Base-by-base conservation (phyloP, 2,113 vertebrate species). In the Pteropus alecto region DNA sequence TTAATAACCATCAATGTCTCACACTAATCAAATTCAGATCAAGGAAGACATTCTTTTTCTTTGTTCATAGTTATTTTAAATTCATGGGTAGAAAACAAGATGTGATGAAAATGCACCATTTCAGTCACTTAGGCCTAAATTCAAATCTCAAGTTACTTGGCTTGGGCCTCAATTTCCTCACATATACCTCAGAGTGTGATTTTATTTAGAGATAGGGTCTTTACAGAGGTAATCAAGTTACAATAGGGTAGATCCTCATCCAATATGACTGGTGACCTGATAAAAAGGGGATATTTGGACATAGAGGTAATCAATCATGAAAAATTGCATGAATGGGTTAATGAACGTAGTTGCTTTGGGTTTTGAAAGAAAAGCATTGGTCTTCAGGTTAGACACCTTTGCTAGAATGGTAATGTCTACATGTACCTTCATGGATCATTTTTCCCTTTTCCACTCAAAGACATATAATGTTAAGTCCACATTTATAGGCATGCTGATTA, bases 391-490 rank as follows among this genome's bases (percentile, higher is more conserved):
- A 71, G 70, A 54, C 6, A 30, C 21, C 46, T n/a, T 43, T 77
- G 35, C 68, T 65, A 41, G 84, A 81, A 90, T 30, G 38, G 82
- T 63, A 26, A 58, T 0, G 6, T 61, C 87, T 73, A 33, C 1
- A 0, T 1, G 0, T 41, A 13, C n/a, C 41, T 87, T 87, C 24
- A 10, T 0, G 41, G 95, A 70, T 58, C 38, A 91, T 97, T 74
- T 97, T 74, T 68, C 95, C 90, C 56, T 85, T 74, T 61, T 88
- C 93, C 92, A 51, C 90, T 88, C 78, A 65, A 93, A 94, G 88
- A 83, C 77, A 68, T 4, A 67, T 6, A 15, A 5, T 3, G 19
- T 61, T 93, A 67, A 58, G 56, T 22, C 74, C 33, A 33, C 63
- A 26, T 38, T 46, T 83, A 58, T 3, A 90, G 68, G 61, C 84